Base-by-base conservation (phyloP, 2,888 invertebrate genomes). In the Mycalesis mineus region DNA sequence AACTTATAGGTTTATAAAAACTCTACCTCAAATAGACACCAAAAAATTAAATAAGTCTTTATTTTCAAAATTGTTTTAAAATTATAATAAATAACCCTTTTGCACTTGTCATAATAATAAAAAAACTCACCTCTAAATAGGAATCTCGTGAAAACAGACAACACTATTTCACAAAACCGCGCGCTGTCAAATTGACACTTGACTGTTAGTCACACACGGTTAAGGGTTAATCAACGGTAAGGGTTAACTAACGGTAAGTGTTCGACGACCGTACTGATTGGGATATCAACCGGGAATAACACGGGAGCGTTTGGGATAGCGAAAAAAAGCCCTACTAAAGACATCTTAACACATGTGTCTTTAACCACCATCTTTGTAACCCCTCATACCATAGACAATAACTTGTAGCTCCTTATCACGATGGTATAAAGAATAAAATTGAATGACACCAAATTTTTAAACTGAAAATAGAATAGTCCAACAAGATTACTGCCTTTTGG, bases 131-230 rank as follows among this genome's bases (percentile, higher is more conserved):
- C 57, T 48, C 53, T 50, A n/a, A 15, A 17, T 22, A 39, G 60
- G 61, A 49, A 54, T 45, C 22, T 57, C 36, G 58, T 50, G 42
- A 36, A 61, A 58, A 57, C 47, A 61, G 61, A 66, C 71, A 66
- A 47, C 62, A 65, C 66, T 42, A 60, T 64, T 60, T 70, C 69
- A 78, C 78, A 70, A 70, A 68, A 72, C 72, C 73, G 77, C 78
- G 79, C 72, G 73, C 76, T 78, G 78, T 82, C 80, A 81, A 74
- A 68, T 57, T 79, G 77, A 80, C 81, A 79, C 75, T 69, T 78
- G 71, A 79, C 77, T 67, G 73, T 70, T 60, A 47, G 5, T 37
- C 64, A 68, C 65, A 60, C 63, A 60, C 62, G 60, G 47, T 33
- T 45, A 70, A 60, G 68, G 64, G 60, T 63, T 65, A 65, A 61